Conservation (phyloP, 2,797 vertebrate species). For the Pseudopleuronectes americanus region DNA sequence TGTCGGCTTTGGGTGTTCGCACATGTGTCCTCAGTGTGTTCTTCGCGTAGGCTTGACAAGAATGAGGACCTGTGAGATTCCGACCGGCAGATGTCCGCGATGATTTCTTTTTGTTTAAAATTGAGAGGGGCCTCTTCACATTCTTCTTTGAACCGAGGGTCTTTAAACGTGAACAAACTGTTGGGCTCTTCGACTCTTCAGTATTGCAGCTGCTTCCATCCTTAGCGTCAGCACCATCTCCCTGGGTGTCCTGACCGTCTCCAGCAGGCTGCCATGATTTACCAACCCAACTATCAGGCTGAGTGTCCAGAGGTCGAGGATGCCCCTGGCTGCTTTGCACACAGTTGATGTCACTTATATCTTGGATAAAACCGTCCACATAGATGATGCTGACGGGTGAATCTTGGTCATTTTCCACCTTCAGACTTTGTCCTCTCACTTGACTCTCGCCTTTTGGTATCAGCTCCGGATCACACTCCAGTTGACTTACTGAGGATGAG, state of each 20-base stretch:
- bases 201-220: not conserved
- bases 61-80: not conserved
- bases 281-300: not conserved
- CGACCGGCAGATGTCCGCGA: not conserved
- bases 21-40: constrained; percentile 32
- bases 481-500: constrained; percentile 21
- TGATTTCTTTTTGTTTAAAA: constrained; percentile 8
- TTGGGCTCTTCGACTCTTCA: not conserved
- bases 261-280: too few relatives aligned
- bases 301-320: constrained; percentile 4
- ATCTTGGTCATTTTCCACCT: not conserved
- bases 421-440: not conserved
- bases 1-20: constrained; percentile 31
- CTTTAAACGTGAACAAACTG: constrained; percentile 4
- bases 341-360: constrained; percentile 7
- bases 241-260: not conserved
- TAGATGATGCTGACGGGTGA: not conserved
- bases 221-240: not conserved
- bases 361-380: constrained; percentile 14
- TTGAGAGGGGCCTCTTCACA: not conserved
- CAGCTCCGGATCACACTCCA: constrained; percentile 3
- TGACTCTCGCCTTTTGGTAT: constrained; percentile 3
- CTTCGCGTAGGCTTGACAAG: constrained; percentile 44
- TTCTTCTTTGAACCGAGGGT: not conserved
- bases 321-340: not conserved